Base-by-base conservation (phyloP, 2,113 vertebrate genomes). In the Dasypus novemcinctus region DNA sequence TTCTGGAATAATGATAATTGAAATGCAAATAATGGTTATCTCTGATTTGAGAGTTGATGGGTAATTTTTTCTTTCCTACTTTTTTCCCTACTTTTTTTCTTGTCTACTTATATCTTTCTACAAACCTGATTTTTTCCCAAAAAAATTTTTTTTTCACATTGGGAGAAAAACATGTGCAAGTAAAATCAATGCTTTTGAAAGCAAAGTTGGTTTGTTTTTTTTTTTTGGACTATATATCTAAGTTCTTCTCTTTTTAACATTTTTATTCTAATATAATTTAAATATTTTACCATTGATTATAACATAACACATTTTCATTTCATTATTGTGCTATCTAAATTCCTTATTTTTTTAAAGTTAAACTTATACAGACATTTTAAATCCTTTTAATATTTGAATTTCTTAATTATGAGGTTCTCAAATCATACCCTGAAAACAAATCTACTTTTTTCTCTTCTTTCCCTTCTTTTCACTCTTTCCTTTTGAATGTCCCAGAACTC, bases 261-360 rank as follows among this genome's bases (percentile, higher is more conserved):
- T 61, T 87, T 68, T 29, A 43, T 66, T 94, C n/a, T 49, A 38
- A 64, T n/a, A 29, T n/a, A 94, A 80, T 87, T 88, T 36, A 84
- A 87, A 78, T 90, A 57, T 61, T 91, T 91, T 81, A 64, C 21
- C 5, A 91, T 85, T 90, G 15, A 86, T 69, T 71, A 36, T 43
- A 95, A 75, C 12, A 63, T 88, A 43, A 49, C 8, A 49, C 8
- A 49, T 72, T 36, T 88, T 95, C 46, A 90, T 59, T 82, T 91
- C 75, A 63, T 13, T 2, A 52, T 61, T 90, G 0, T 10, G 75
- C 10, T 86, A 43, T 18, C 11, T 91, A 85, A 86, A 82, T 66
- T 59, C 54, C 9, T 81, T 61, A 38, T 31, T 68, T 95, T 36
- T 57, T 15, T 79, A 25, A 61, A 12, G 13, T 9, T 74, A 79